Base-by-base conservation (phyloP, 2,113 vertebrate species). In the Bufo gargarizans region DNA sequence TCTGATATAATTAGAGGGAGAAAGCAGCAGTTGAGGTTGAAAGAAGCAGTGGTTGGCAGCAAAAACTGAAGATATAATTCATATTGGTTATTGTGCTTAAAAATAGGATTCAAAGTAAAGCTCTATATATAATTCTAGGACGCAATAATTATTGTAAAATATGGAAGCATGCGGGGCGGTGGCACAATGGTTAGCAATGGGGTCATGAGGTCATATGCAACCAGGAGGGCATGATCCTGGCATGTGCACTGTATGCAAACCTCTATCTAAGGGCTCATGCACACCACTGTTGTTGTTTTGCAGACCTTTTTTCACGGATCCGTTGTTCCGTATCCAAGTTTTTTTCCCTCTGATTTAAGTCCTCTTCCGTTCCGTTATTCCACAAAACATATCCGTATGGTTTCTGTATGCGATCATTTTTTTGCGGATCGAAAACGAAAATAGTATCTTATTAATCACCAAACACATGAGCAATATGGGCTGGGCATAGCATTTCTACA, bases 1-100 rank as follows among this genome's bases (percentile, higher is more conserved):
- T 86, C 84, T 45, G 77, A 10, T n/a, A 45, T 63, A 86, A 86
- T 77, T 77, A 76, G 72, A 76, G 71, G 43, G 71, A 16, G 43
- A 74, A 33, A 74, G 71, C 45, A 74, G 71, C 71, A 76, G 45
- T 84, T 69, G 22, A 6, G 65, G 82, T 11, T 71, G 13, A 10
- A 84, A n/a, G 82, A 53, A 69, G 8, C 22, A n/a, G 50, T 17
- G 81, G 81, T 83, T 83, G 59, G 59, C 61, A 83, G 33, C 59
- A 67, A 2, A 43, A 33, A 45, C 80, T 82, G 45, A 56, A 47
- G 20, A 63, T 82, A 82, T 63, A 83, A 83, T 47, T 67, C 45
- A 83, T 50, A 20, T 22, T 76, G 72, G 72, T 76, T 50, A 76
- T 47, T 49, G 17, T 76, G 50, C 72, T 76, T 45, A 76, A 50